Evolutionary conservation across 1,140 invertebrate genomes (phyloP).

Genomic region (Bombyx mori): ASM3026992v2 NC_085114.1:9485501-9486000

Average conservation of each 20-base stretch:
- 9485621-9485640: conserved; percentile 86
- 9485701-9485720: conserved; percentile 72
- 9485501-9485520: no score
- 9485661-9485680: conserved; percentile 92
- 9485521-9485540: no score
- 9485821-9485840: not conserved
- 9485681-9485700: conserved; percentile 91
- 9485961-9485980: no score
- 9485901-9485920: no score
- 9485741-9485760: conserved; percentile 33
- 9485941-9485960: no score
- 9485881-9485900: no score
- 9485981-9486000: no score
- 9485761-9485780: conserved; percentile 37
- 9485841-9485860: no score
- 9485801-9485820: not conserved
- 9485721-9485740: conserved; percentile 53
- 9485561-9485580: conserved; percentile 78
- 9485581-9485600: conserved; percentile 94
- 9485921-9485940: no score
- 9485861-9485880: no score
- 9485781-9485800: not conserved
- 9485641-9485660: conserved; percentile 85
- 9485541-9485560: conserved; percentile 6
- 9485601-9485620: conserved; percentile 91